These are phyloP conservation scores for Pangasianodon hypophthalmus DNA, from an alignment of 2,113 vertebrate species.

Conservation along the genomic window DNA sequence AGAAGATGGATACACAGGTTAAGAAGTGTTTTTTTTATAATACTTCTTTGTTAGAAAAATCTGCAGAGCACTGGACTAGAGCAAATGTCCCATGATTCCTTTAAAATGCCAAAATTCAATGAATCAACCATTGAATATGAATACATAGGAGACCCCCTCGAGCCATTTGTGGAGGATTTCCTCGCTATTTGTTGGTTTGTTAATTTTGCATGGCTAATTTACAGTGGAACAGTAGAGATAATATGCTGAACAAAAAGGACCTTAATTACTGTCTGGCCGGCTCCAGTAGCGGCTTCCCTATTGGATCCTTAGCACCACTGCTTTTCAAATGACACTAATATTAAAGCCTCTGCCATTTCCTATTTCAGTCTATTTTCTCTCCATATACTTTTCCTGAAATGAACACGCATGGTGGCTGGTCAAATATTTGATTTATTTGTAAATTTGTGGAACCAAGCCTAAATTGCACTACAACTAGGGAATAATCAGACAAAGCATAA, in stretches of 20 bases:
- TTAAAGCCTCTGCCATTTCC: slow-evolving; percentile 48
- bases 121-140: slow-evolving; percentile 20
- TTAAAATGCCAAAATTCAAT: slow-evolving; percentile 34
- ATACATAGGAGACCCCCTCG: slow-evolving; percentile 57
- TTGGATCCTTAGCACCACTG: slow-evolving; percentile 50
- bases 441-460: not conserved
- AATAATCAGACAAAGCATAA: not conserved
- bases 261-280: slow-evolving; percentile 73
- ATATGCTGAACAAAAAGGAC: slow-evolving; percentile 73
- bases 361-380: slow-evolving; percentile 50
- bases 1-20: slow-evolving; percentile 14
- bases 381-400: not conserved
- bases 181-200: slow-evolving; percentile 71
- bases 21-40: slow-evolving; percentile 16
- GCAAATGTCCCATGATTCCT: slow-evolving; percentile 29
- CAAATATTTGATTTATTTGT: not conserved
- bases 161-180: slow-evolving; percentile 63
- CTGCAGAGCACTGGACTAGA: slow-evolving; percentile 3
- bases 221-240: slow-evolving; percentile 75
- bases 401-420: not conserved
- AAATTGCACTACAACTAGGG: not conserved
- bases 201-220: slow-evolving; percentile 75
- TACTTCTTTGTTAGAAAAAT: slow-evolving; percentile 14
- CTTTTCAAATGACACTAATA: slow-evolving; percentile 52
- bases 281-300: slow-evolving; percentile 62